Percentiles rank a stretch among this genome's conserved stretches.
phyloP scores from a whole-genome alignment of 2,888 invertebrate species.

The Drymonia ruficornis region DNA sequence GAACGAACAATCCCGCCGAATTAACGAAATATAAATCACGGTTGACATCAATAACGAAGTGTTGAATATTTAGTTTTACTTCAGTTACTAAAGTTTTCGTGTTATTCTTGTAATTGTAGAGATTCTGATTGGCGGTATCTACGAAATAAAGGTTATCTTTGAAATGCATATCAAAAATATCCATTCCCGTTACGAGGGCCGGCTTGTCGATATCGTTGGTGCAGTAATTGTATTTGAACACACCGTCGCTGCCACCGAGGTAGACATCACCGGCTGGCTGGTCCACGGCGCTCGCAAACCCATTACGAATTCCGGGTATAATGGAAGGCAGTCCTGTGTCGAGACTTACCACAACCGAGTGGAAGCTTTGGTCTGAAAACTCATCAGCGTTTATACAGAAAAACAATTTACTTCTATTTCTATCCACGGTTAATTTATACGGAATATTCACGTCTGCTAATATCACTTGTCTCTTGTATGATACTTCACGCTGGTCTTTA shows the following conservation, averaged over 20 bases:
- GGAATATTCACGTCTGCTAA: conserved; percentile 63
- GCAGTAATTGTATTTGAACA: conserved; percentile 55
- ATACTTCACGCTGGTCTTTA: conserved; percentile 36
- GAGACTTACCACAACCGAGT: conserved; percentile 57
- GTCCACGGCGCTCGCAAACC: conserved; percentile 66
- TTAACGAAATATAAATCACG: conserved; percentile 55
- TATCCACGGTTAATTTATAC: conserved; percentile 59
- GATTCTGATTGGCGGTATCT: conserved; percentile 56
- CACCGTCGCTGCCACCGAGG: conserved; percentile 67
- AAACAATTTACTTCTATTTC: conserved; percentile 51
- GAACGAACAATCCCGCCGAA: conserved; percentile 49
- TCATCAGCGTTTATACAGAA: conserved; percentile 70
- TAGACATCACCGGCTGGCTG: conserved; percentile 51
- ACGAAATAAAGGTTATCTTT: conserved; percentile 57
- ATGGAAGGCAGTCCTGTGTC: conserved; percentile 44
- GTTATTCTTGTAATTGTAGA: conserved; percentile 45
- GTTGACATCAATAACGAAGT: conserved; percentile 52
- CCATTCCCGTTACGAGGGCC: conserved; percentile 47
- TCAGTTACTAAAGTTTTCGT: conserved; percentile 35
- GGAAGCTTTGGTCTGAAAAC: conserved; percentile 66
- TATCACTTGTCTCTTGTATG: conserved; percentile 50
- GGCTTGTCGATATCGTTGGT: conserved; percentile 47
- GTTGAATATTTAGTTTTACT: conserved; percentile 53
- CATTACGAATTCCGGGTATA: conserved; percentile 61
- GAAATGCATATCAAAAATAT: conserved; percentile 64